Evolutionary conservation across 2,888 invertebrate genomes (phyloP).

Genomic region (Calameuta idolon): DNA sequence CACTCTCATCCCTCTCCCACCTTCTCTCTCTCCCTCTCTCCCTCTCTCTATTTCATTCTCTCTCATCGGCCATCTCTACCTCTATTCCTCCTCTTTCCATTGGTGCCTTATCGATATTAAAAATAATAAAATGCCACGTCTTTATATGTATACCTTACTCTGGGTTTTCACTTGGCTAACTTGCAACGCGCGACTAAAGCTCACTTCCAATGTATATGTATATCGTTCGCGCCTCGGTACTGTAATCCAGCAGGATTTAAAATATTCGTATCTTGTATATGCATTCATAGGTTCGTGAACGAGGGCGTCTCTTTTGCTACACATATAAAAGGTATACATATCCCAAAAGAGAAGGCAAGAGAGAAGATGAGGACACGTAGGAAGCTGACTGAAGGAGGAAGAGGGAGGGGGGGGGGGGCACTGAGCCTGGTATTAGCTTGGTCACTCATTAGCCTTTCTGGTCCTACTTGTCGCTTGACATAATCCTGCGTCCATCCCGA

Average conservation of each 20-base stretch:
- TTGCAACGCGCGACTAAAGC: neutral
- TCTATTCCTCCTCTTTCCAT: constrained; percentile 26
- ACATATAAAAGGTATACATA: neutral
- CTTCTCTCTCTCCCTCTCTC: constrained; percentile 32
- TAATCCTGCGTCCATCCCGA: constrained; percentile 49
- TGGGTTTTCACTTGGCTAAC: constrained; percentile 7
- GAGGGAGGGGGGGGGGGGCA: constrained; percentile 8
- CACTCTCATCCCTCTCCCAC: constrained; percentile 34
- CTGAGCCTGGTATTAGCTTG: constrained; percentile 46
- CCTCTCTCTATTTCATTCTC: constrained; percentile 36
- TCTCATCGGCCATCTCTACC: constrained; percentile 16
- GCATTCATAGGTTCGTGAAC: constrained; percentile 53
- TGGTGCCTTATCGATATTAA: constrained; percentile 51
- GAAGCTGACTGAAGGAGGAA: neutral
- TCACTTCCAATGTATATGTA: neutral
- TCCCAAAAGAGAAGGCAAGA: neutral
- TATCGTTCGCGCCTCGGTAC: neutral
- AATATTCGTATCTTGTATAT: constrained; percentile 63
- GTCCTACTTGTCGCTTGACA: constrained; percentile 51
- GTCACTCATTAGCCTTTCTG: constrained; percentile 55
- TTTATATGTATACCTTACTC: constrained; percentile 21
- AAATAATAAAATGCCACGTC: constrained; percentile 54
- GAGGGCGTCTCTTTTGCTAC: constrained; percentile 15
- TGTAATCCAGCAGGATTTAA: constrained; percentile 62
- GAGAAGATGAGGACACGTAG: neutral